These are phyloP conservation scores for Caenorhabditis sp. DNA, from an alignment of 2,888 invertebrate genomes.

Conservation along the genomic window DNA sequence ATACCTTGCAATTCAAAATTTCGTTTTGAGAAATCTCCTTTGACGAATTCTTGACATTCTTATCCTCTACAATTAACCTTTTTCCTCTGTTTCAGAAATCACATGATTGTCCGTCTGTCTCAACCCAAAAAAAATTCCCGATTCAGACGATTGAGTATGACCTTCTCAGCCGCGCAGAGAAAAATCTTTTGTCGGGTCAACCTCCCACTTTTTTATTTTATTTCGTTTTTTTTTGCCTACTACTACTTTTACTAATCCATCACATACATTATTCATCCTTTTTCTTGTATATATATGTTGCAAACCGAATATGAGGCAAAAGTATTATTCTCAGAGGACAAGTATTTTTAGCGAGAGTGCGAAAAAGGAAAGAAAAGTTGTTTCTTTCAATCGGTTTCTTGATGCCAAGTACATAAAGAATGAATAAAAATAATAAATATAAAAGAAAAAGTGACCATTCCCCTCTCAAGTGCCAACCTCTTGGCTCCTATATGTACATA, in stretches of 20 bases:
- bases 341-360: background rate
- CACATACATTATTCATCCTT: background rate
- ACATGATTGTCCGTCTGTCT: background rate
- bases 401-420: background rate
- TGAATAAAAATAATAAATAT: background rate
- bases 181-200: background rate
- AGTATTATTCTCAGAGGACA: background rate
- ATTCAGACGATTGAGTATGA: background rate
- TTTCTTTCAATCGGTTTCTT: background rate
- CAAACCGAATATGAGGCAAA: background rate
- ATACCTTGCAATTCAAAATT: no score
- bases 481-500: constrained; percentile 2
- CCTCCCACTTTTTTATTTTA: background rate
- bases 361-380: background rate
- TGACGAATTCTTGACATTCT: no score
- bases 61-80: background rate
- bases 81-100: background rate
- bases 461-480: constrained; percentile 4
- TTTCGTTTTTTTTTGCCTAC: background rate
- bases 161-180: background rate
- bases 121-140: background rate
- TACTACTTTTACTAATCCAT: background rate
- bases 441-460: constrained; percentile 1
- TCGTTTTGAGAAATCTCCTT: no score
- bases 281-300: background rate